Evolutionary conservation across 2,113 vertebrate species (phyloP).

Genomic region (Anthoscopus minutus): DNA sequence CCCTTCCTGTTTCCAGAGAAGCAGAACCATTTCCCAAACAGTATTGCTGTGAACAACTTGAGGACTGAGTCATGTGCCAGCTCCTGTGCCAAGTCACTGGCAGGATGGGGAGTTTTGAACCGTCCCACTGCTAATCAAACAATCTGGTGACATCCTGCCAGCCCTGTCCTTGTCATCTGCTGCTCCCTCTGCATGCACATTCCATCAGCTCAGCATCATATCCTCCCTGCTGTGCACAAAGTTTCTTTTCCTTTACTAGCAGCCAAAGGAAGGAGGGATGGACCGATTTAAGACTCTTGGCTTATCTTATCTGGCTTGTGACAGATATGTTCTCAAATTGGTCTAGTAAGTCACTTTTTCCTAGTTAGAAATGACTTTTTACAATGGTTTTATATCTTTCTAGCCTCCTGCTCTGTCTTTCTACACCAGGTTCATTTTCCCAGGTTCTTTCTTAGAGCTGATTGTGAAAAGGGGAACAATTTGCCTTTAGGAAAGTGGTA

Average conservation of each 20-base stretch:
- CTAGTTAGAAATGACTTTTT: not conserved
- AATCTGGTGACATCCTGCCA: slow-evolving; percentile 18
- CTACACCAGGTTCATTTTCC: not conserved
- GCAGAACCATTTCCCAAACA: not conserved
- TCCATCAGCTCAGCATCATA: not conserved
- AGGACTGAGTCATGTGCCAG: not conserved
- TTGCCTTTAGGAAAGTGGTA: not conserved
- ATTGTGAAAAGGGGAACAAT: not conserved
- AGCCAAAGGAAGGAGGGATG: not conserved
- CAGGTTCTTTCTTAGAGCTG: not conserved
- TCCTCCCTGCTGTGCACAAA: not conserved
- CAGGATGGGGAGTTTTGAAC: not conserved
- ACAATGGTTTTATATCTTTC: not conserved
- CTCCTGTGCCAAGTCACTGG: not conserved
- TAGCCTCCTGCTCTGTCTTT: not conserved
- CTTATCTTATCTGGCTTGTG: not conserved
- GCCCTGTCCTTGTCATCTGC: not conserved
- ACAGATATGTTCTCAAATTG: not conserved
- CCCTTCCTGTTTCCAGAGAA: not conserved
- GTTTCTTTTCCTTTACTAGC: not conserved
- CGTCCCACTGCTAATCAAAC: slow-evolving; percentile 29
- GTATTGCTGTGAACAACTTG: not conserved
- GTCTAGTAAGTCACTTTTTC: slow-evolving; percentile 23
- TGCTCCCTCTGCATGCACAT: not conserved
- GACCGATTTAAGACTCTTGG: not conserved